These are phyloP conservation scores for Epicauta chinensis DNA, from an alignment of 1,140 invertebrate genomes.

Conservation along the genomic window DNA sequence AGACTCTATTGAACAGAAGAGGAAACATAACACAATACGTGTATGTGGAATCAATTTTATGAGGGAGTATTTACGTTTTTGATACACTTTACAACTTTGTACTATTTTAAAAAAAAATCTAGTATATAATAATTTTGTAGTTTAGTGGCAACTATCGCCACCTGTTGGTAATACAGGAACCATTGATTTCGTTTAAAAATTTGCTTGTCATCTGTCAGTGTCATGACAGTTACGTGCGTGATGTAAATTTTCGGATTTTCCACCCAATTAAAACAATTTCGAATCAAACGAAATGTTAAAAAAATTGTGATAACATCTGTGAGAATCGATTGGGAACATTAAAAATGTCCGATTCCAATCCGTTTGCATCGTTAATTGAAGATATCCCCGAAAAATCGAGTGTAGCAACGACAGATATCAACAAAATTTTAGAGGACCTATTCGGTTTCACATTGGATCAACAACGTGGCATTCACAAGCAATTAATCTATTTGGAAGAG, in stretches of 20 bases:
- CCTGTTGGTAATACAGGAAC: not conserved
- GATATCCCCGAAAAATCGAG: conserved; percentile 6
- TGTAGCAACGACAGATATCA: conserved; percentile 26
- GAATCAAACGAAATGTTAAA: not conserved
- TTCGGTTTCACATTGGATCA: conserved; percentile 61
- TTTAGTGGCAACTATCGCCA: not conserved
- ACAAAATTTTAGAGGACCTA: conserved; percentile 53
- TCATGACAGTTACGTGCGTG: no score
- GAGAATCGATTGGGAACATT: not conserved
- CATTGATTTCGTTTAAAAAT: not conserved
- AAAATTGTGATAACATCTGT: not conserved
- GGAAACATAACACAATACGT: no score
- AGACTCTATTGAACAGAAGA: no score
- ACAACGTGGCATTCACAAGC: conserved; percentile 38
- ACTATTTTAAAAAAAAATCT: no score
- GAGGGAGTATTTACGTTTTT: no score
- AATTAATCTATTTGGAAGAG: conserved; percentile 55
- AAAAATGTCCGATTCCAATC: conserved; percentile 33
- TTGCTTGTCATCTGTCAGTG: not conserved
- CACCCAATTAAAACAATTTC: not conserved
- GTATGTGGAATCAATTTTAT: no score
- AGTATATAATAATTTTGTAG: no score
- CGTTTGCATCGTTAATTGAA: conserved; percentile 37
- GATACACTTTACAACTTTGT: no score
- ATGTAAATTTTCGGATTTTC: not conserved